Base-by-base conservation (phyloP, 2,888 invertebrate genomes). In the Seira musarum region DNA sequence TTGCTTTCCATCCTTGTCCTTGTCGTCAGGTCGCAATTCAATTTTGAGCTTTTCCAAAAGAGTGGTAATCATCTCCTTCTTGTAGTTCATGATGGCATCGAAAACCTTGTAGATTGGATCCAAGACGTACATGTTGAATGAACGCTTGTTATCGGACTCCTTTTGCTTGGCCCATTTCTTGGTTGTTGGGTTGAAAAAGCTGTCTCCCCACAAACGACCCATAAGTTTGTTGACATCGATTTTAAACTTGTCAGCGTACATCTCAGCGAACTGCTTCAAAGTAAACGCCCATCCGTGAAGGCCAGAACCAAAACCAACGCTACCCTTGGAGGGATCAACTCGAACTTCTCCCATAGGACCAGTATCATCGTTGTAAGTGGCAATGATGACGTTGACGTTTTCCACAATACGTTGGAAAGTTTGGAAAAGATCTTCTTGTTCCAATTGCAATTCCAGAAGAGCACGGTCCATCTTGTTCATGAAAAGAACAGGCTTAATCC, bases 401-500 rank as follows among this genome's bases (percentile, higher is more conserved):
- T 99, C 99, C 87, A 99, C 98, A 89, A 99, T 99, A 92, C 99
- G 95, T 91, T 98, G 98, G 94, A 99, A 99, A 88, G 96, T 98
- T 91, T 99, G 99, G 91, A 96, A 99, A 76, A 99, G 92, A 89
- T 98, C 97, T 90, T 99, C 99, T 85, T 95, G 93, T 83, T 96
- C 98, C 88, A 99, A 91, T 89, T 99, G 99, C 89, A 99, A 91
- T 90, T 99, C 99, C 53, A 99, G 92, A 81, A 99, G 92, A 87
- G 99, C 99, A 87, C 99, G 95, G 92, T 99, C 99, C 99, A 99
- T 99, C 91, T 99, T 99, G 95, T 99, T 99, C 99, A 99, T 99
- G 94, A 99, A 99, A 88, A 99, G 92, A 87, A 99, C 96, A 77
- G 99, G 99, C 94, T 98, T 99, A 88, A 99, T 99, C 89, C 99